These are phyloP conservation scores for Andrena dorsata DNA, from an alignment of 2,888 invertebrate genomes.

Conservation along the genomic window DNA sequence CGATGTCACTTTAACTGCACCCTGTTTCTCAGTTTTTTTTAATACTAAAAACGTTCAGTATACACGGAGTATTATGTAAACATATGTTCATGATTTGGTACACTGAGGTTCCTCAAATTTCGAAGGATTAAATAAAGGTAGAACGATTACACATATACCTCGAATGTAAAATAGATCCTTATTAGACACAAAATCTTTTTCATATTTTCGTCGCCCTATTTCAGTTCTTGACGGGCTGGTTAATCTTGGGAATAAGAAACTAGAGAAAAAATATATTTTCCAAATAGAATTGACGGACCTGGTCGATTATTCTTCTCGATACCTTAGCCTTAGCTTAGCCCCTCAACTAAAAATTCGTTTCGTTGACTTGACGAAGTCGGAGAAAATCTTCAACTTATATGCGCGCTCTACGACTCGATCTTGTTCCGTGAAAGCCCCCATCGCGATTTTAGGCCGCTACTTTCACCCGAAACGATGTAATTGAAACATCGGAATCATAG, in stretches of 20 bases:
- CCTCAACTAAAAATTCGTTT: too few relatives aligned
- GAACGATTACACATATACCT: background rate
- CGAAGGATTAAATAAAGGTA: background rate
- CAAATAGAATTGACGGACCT: background rate
- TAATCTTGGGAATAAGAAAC: too few relatives aligned
- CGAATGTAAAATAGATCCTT: too few relatives aligned
- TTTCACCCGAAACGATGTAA: constrained; percentile 42
- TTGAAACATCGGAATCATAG: constrained; percentile 60
- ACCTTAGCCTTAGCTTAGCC: too few relatives aligned
- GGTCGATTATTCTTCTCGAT: background rate
- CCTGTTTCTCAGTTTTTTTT: background rate
- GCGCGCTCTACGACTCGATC: background rate
- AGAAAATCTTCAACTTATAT: background rate
- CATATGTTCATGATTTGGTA: background rate
- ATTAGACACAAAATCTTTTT: too few relatives aligned
- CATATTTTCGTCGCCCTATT: too few relatives aligned
- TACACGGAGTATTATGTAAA: background rate
- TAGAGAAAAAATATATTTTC: background rate
- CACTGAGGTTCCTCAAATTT: background rate
- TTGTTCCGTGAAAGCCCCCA: constrained; percentile 11
- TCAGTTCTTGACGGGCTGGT: too few relatives aligned
- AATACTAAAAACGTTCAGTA: background rate
- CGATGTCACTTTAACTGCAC: constrained; percentile 40
- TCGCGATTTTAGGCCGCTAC: constrained; percentile 8
- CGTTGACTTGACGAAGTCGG: background rate